Evolutionary conservation across 2,797 vertebrate genomes (phyloP), one percentile per base, ranked within the genome.

Genomic region (Oreochromis mossambicus): DNA sequence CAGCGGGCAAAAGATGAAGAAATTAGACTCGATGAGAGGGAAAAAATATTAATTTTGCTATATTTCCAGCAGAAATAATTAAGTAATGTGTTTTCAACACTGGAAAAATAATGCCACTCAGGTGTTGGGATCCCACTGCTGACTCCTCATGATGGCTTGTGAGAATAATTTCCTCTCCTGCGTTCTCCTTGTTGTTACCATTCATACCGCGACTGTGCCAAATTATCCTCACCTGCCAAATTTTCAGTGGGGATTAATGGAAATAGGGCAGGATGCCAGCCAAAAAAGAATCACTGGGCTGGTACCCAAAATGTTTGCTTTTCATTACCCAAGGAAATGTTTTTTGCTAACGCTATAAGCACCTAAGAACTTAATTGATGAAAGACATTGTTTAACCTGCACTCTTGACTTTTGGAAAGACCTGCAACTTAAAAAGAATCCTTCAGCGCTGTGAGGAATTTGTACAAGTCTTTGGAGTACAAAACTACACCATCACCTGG

Each of bases 211-310:
- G 77, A 89, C 86, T 84, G 80, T 87, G 86, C 87, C 84, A 92
- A 91, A 90, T 93, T 92, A 92, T 90, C 84, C 90, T 87, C 90
- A 93, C 90, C 89, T 94, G 91, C 89, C 93, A 93, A 91, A 14
- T 91, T 86, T 88, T 92, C 86, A 90, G 92, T 87, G 70, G 84
- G 91, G 89, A 94, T 94, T 92, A 94, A 94, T 93, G 83, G 83
- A 87, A 92, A 87, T 75, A 78, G 87, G 77, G 81, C 73, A 5
- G 50, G 21, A 80, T 84, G 89, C 83, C 87, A 90, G 88, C 73
- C 81, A 89, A 91, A 92, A 50, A 78, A 83, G 80, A 87, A 85
- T 88, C 80, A 81, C 86, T 89, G 83, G 91, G 91, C 88, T 51
- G 77, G 38, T 83, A 78, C 80, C 86, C 88, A 91, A 90, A 79